Base-by-base conservation (phyloP, 1,140 invertebrate genomes). In the Lepidostoma basale region DNA sequence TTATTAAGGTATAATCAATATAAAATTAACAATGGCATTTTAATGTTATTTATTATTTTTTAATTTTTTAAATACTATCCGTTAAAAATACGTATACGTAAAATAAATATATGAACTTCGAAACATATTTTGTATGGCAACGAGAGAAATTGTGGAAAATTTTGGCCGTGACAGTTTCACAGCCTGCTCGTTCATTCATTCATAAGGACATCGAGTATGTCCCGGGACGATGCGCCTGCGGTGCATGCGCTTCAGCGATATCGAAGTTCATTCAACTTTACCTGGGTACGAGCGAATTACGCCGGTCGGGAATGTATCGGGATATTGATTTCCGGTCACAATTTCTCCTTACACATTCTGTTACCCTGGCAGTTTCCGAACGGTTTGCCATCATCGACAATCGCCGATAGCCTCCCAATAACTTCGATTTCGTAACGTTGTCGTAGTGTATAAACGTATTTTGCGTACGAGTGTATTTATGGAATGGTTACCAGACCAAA, bases 331-430 rank as follows among this genome's bases (percentile, higher is more conserved):
- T 79, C 79, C 78, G 78, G 77, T 82, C 79, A 79, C 70, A 44
- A 44, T 26, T 74, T 67, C 78, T 79, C 74, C 77, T 77, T 52
- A 36, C n/a, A 22, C 65, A 67, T 76, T 69, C 79, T 83, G 82
- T 40, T 67, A 75, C 74, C 81, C 81, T 82, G 75, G 80, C 81
- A 78, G 76, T 83, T 83, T 82, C 82, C 81, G 80, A 83, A 81
- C 78, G 76, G 77, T 78, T 81, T 79, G 77, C 80, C 77, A 82
- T 81, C 82, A 81, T 83, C 80, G 80, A 74, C 74, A 77, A 83
- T 83, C 78, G 75, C 79, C 79, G 77, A 83, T 83, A 81, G 75
- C 72, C 78, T 77, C 77, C 77, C 76, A 78, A 79, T 79, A 77
- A 22, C 59, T 73, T 63, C 72, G 54, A 59, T 59, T 30, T 14